A percentile compares a stretch with the other conserved stretches of the same genome.
phyloP scores from a whole-genome alignment of 2,113 vertebrate species.

The Sprattus sprattus region DNA sequence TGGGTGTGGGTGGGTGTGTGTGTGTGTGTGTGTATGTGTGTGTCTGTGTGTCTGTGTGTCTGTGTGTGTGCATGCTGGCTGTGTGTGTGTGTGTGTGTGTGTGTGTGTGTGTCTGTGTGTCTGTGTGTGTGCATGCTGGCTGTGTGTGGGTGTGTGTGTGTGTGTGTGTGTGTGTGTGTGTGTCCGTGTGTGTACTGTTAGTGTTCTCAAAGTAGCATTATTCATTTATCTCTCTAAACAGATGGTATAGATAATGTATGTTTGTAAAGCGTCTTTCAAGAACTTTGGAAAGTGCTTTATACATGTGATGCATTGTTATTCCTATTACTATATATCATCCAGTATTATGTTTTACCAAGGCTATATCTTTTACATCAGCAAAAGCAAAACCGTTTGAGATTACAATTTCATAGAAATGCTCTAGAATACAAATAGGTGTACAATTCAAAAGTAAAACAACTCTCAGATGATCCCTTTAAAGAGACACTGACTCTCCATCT shows the following conservation, averaged over 20 bases:
- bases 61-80: background rate
- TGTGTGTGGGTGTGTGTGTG: constrained; percentile 4
- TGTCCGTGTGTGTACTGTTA: background rate
- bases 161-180: background rate
- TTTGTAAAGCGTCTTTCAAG: background rate
- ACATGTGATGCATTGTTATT: too few relatives aligned
- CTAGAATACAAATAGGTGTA: too few relatives aligned
- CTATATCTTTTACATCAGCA: background rate
- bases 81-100: constrained; percentile 4
- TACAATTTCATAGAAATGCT: too few relatives aligned
- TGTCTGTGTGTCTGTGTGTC: background rate
- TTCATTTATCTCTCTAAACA: too few relatives aligned
- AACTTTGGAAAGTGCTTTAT: background rate
- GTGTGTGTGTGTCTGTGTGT: background rate
- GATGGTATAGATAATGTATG: background rate
- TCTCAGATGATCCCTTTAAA: too few relatives aligned
- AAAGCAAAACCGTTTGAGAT: too few relatives aligned
- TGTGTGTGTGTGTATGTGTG: background rate
- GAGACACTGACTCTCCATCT: too few relatives aligned
- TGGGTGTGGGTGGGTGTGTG: background rate
- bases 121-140: background rate
- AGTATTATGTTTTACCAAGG: background rate
- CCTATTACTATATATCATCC: background rate
- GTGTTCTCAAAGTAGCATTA: background rate
- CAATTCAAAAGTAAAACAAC: too few relatives aligned